Conservation (phyloP, 2,113 vertebrate species). For the Amphilophus citrinellus region DNA sequence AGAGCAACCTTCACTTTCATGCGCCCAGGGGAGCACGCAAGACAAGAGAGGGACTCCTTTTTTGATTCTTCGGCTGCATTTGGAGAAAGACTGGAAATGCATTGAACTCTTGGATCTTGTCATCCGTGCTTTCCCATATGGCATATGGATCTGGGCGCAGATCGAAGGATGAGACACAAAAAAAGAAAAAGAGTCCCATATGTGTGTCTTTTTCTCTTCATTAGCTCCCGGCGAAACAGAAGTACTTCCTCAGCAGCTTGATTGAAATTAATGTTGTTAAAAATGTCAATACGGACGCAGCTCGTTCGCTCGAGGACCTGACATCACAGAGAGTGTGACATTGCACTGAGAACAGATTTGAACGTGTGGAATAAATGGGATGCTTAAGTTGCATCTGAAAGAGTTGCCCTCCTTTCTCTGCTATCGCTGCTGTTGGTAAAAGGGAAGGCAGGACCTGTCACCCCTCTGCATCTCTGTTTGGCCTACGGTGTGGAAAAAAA, state of each 20-base stretch:
- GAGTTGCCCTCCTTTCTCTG: not conserved
- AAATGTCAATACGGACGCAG: slow-evolving; percentile 64
- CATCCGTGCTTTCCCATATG: slow-evolving; percentile 82
- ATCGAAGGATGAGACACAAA: slow-evolving; percentile 66
- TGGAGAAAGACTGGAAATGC: slow-evolving; percentile 67
- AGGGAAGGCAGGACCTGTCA: not conserved
- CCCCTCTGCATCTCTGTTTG: not conserved
- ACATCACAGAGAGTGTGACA: slow-evolving; percentile 42
- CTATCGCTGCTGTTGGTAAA: not conserved
- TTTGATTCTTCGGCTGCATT: slow-evolving; percentile 70
- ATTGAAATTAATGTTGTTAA: slow-evolving; percentile 75
- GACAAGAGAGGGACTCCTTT: slow-evolving; percentile 59
- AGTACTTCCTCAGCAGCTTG: slow-evolving; percentile 72
- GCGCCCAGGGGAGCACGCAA: slow-evolving; percentile 68
- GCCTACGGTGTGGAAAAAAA: not conserved
- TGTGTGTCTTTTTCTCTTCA: slow-evolving; percentile 83
- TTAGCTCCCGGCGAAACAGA: slow-evolving; percentile 80
- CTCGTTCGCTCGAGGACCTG: slow-evolving; percentile 57
- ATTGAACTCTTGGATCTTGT: slow-evolving; percentile 72
- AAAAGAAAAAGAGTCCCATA: slow-evolving; percentile 73
- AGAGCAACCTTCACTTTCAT: slow-evolving; percentile 82
- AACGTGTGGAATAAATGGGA: not conserved
- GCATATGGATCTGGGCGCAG: slow-evolving; percentile 78
- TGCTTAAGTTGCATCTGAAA: not conserved
- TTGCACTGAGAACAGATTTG: not conserved